Base-by-base conservation (phyloP, 2,797 vertebrate genomes). In the Thripadectes ignobilis region DNA sequence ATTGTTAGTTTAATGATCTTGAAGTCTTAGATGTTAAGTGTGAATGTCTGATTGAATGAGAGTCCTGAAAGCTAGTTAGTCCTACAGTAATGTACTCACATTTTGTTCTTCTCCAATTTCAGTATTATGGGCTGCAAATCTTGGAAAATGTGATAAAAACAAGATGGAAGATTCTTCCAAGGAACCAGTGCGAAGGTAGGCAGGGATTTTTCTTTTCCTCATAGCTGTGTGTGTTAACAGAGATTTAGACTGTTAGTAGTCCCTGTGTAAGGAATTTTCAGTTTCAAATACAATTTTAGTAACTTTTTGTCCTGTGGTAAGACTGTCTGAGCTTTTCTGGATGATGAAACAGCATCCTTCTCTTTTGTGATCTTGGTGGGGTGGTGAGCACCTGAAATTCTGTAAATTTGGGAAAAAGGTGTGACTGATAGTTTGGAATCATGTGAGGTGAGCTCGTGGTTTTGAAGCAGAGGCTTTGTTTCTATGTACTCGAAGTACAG, bases 41-140 rank as follows among this genome's bases (percentile, higher is more conserved):
- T 97, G 95, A 97, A 95, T 97, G 95, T 96, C 80, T 98, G 98
- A 96, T 95, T 97, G 97, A 98, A 95, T 98, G 98, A 97, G 97
- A 98, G 91, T 98, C 97, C 97, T 98, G 87, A 92, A 96, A 93
- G 63, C 78, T 67, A 87, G 27, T 81, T 86, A 88, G 85, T 93
- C 85, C 54, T 98, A 52, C n/a, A 92, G 88, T 88, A 93, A 85
- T 61, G 94, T 98, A 71, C 92, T 98, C 96, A 98, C 97, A 96
- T 98, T 38, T 38, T 97, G 85, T 83, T 98, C 75, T 98, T 98
- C 97, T 98, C 98, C 98, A 96, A 98, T 99, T 98, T 98, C 99
- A 99, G 99, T 99, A 99, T 98, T 99, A 99, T 94, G 99, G 99
- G 30, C 98, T 99, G 94, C 99, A 99, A 98, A 99, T 99, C 97